phyloP scores from a whole-genome alignment of 2,888 invertebrate genomes.

The Brachycybe producta region DNA sequence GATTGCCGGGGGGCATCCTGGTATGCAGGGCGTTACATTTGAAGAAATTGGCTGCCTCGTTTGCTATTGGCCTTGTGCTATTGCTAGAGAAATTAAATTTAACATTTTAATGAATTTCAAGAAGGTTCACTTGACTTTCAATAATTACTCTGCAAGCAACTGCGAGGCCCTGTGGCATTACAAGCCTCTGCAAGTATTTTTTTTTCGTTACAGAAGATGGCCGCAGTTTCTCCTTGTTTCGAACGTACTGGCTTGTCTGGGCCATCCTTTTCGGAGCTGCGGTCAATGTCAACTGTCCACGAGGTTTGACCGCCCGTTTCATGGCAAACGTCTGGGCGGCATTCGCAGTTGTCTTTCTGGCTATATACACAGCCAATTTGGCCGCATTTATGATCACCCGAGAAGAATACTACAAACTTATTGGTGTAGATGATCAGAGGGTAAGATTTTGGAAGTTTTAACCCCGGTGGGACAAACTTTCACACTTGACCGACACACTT shows the following conservation, averaged over 20 bases:
- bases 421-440: slow-evolving; percentile 65
- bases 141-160: too few species aligned
- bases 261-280: slow-evolving; percentile 97
- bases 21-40: too few species aligned
- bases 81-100: too few species aligned
- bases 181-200: too few species aligned
- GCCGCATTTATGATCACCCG: slow-evolving; percentile 99
- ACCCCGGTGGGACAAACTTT: background rate
- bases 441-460: too few species aligned
- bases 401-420: slow-evolving; percentile 83
- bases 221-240: slow-evolving; percentile 83
- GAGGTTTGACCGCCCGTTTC: slow-evolving; percentile 45
- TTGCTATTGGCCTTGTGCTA: too few species aligned
- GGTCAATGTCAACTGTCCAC: slow-evolving; percentile 90
- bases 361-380: slow-evolving; percentile 98
- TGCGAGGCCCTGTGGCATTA: too few species aligned
- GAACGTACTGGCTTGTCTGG: slow-evolving; percentile 99
- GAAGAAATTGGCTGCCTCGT: too few species aligned
- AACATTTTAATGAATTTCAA: too few species aligned
- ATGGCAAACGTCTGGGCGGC: slow-evolving; percentile 99
- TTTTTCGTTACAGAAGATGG: slow-evolving; percentile 26
- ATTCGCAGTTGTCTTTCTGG: slow-evolving; percentile 96
- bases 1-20: too few species aligned
- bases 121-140: background rate
- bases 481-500: too few species aligned